Evolutionary conservation across 2,113 vertebrate species (phyloP).

Genomic region (Porphyrio hochstetteri): DNA sequence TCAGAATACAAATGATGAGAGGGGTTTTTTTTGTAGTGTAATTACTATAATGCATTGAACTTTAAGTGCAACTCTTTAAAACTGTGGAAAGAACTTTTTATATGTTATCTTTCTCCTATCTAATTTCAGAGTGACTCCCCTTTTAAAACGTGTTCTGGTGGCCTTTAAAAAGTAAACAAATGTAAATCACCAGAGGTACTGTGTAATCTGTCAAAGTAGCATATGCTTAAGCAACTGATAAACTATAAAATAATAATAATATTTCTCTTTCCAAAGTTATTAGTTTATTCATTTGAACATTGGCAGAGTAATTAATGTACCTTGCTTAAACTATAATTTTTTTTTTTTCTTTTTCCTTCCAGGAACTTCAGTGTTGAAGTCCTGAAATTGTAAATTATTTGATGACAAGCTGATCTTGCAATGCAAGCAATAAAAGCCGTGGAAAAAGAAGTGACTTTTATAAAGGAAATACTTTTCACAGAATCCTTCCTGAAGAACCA

Average conservation of each 20-base stretch:
- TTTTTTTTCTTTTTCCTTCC: background rate
- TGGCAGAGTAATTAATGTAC: background rate
- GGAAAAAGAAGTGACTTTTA: conserved; percentile 77
- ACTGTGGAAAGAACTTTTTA: background rate
- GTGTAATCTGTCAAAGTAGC: background rate
- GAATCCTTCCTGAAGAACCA: conserved; percentile 75
- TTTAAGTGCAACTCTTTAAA: conserved; percentile 39
- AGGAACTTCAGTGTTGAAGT: background rate
- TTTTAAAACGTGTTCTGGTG: background rate
- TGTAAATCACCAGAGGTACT: background rate
- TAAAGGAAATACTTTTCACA: conserved; percentile 77
- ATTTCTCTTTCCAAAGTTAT: background rate
- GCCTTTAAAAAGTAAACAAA: background rate
- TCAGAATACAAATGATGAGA: conserved; percentile 68
- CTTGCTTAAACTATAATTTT: background rate
- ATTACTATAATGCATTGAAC: conserved; percentile 27
- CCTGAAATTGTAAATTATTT: background rate
- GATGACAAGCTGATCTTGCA: background rate
- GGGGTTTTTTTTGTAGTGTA: conserved; percentile 15
- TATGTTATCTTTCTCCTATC: background rate
- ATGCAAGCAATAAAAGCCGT: conserved; percentile 78
- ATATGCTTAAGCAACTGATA: background rate
- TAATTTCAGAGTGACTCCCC: background rate
- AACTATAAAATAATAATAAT: conserved; percentile 13
- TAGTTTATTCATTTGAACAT: background rate